Conservation (phyloP, 2,113 vertebrate genomes). For the Hyaena hyaena region DNA sequence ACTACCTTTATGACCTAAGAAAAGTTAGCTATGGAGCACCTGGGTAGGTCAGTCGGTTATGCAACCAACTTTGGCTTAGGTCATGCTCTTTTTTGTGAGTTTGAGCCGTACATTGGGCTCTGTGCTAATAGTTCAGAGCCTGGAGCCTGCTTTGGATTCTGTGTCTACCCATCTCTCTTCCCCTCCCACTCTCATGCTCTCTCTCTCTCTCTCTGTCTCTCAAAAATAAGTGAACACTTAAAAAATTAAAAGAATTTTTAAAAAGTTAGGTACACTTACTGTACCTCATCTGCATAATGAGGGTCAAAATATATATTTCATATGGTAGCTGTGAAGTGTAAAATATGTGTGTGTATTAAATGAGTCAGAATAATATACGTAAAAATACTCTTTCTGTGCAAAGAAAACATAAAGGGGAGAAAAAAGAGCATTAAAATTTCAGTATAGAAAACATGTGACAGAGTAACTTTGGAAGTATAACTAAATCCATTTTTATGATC, state of each 20-base stretch:
- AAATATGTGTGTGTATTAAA: neutral
- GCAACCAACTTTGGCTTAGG: too few relatives aligned
- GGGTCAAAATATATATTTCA: neutral
- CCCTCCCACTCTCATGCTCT: too few relatives aligned
- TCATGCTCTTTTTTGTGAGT: too few relatives aligned
- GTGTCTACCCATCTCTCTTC: too few relatives aligned
- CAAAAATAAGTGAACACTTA: too few relatives aligned
- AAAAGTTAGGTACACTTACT: neutral
- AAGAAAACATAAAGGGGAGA: neutral
- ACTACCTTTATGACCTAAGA: neutral
- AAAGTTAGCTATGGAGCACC: neutral
- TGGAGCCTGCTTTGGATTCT: too few relatives aligned
- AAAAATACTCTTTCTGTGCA: neutral
- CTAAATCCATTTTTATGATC: neutral
- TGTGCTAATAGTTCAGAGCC: too few relatives aligned
- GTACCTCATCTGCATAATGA: neutral
- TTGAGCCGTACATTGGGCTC: too few relatives aligned
- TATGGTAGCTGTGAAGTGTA: neutral
- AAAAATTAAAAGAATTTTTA: too few relatives aligned
- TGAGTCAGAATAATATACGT: neutral
- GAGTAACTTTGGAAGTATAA: neutral
- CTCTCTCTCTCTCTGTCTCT: too few relatives aligned
- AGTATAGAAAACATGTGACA: neutral
- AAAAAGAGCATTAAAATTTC: neutral
- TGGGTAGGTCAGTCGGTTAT: too few relatives aligned